Conservation (phyloP, 2,113 vertebrate species). For the Rhinoptilus africanus region DNA sequence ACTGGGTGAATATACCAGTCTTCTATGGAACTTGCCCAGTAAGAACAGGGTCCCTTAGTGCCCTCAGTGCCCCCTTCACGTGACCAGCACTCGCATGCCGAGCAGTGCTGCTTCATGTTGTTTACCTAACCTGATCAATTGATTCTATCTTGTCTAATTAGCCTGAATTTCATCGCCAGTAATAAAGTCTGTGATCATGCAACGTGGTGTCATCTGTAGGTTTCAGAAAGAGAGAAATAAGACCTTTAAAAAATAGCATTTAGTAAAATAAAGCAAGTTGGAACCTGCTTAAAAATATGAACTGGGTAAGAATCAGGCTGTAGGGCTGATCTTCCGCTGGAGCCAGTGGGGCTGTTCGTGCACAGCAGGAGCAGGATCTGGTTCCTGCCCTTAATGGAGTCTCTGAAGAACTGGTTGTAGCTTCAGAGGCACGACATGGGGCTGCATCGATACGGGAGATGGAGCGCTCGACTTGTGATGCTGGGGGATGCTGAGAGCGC, state of each 20-base stretch:
- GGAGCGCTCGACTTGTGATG: not conserved
- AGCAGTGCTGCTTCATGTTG: constrained; percentile 30
- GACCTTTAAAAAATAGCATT: not conserved
- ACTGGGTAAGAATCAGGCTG: not conserved
- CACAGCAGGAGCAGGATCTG: not conserved
- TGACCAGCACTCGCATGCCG: constrained; percentile 72
- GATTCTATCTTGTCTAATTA: constrained; percentile 19
- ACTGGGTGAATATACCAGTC: not conserved
- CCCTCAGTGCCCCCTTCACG: not conserved
- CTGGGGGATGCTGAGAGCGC: not conserved
- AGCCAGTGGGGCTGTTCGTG: not conserved
- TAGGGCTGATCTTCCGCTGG: not conserved
- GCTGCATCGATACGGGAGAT: accelerated
- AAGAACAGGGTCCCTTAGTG: not conserved
- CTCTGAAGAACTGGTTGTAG: not conserved
- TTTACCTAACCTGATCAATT: constrained; percentile 57
- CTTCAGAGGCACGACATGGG: accelerated
- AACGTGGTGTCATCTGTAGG: not conserved
- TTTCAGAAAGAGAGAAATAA: not conserved
- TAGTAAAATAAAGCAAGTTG: not conserved
- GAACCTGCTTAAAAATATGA: not conserved
- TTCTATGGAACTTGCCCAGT: not conserved
- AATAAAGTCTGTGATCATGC: not conserved
- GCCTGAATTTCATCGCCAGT: not conserved
- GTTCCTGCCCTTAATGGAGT: not conserved